Base-by-base conservation (phyloP, 2,113 vertebrate species). In the Pholis gunnellus region DNA sequence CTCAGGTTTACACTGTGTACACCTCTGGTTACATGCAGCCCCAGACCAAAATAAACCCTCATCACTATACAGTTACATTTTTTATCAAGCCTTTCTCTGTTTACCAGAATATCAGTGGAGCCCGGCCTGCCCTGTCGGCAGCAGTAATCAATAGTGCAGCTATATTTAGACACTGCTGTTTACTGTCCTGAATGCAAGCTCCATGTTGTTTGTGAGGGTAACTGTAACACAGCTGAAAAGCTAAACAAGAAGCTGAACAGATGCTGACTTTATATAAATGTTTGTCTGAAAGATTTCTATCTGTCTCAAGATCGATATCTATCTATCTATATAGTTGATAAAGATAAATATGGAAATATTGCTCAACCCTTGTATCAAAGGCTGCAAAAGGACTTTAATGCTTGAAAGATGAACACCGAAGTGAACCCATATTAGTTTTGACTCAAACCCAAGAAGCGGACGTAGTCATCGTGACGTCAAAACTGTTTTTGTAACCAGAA, bases 141-240 rank as follows among this genome's bases (percentile, higher is more conserved):
- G 79, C 71, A 80, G 75, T 81, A 85, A 93, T 94, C 93, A 86
- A 92, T 94, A 83, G 18, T 68, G 79, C 57, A 38, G 72, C 89
- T 94, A 93, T 82, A 81, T 92, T 91, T 92, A 92, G 88, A 68
- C 57, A 9, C n/a, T 17, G 46, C 20, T 80, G 20, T 66, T 84
- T 83, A 75, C 18, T 63, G 75, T 11, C 1, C 71, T 63, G 70
- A 79, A 73, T 42, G 42, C 38, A 77, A 29, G 75, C 50, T 57
- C 3, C 31, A 20, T 46, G 76, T 59, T 0, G 77, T 75, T 70
- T 70, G 48, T 70, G 77, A 82, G 56, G 59, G 57, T 68, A 67
- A 76, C 25, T 54, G 9, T 0, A 59, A 59, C 56, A 66, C 6
- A n/a, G 11, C 20, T 40, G 34, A 61, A 29, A 40, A 57, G n/a